Evolutionary conservation across 1,140 invertebrate genomes (phyloP).

Genomic region (Plutomurus gul): DNA sequence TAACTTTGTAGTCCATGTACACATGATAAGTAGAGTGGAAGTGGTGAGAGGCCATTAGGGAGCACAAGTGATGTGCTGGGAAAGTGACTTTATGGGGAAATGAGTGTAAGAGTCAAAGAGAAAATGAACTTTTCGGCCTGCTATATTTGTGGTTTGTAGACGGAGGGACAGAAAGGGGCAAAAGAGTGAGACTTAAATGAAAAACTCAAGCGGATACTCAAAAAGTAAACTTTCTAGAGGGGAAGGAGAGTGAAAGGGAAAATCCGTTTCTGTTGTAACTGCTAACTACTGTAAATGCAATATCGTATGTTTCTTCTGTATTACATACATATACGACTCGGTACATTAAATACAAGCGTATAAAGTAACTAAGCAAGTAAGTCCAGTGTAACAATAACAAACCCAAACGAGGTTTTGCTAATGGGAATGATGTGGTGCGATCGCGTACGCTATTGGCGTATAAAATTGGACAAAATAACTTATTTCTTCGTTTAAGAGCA

Average conservation of each 20-base stretch:
- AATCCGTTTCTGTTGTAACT: no score
- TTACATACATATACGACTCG: no score
- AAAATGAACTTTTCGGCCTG: neutral
- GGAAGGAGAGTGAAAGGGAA: neutral
- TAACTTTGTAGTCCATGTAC: neutral
- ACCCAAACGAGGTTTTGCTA: neutral
- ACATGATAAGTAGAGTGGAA: neutral
- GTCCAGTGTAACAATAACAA: no score
- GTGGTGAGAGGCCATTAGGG: neutral
- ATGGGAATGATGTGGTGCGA: neutral
- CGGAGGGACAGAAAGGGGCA: neutral
- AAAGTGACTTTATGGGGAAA: neutral
- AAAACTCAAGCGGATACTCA: neutral
- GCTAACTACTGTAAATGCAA: no score
- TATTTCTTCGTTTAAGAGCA: conserved; percentile 37
- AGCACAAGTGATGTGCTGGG: neutral
- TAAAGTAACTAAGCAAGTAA: neutral
- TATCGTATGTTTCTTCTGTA: no score
- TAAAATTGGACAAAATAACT: conserved; percentile 36
- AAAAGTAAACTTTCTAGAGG: conserved; percentile 6
- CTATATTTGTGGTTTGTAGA: neutral
- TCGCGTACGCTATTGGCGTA: neutral
- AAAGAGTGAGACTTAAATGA: neutral
- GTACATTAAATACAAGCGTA: no score
- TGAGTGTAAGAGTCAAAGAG: neutral